phyloP scores from a whole-genome alignment of 2,797 vertebrate genomes.

The Macropodus opercularis region DNA sequence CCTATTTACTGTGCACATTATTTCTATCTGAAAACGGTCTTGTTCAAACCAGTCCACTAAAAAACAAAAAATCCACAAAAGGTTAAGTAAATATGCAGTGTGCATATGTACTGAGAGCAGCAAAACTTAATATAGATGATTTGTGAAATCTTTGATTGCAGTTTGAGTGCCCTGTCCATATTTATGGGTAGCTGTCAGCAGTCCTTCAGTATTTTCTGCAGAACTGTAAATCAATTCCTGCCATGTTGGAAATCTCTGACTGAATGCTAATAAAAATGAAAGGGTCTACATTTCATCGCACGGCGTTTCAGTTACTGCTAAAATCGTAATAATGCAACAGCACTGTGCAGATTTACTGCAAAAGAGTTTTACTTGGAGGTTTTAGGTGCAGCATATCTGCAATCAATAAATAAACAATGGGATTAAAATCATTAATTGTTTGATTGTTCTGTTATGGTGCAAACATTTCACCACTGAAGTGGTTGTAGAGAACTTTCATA shows the following conservation, averaged over 20 bases:
- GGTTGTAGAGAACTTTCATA: too few relatives aligned
- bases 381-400: too few relatives aligned
- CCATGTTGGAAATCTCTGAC: constrained; percentile 50
- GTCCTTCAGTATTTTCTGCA: constrained; percentile 47
- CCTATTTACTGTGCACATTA: constrained; percentile 46
- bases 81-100: constrained; percentile 21
- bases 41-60: too few relatives aligned
- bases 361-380: too few relatives aligned
- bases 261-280: constrained; percentile 62
- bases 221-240: constrained; percentile 59
- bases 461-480: too few relatives aligned
- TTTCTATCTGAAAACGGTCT: constrained; percentile 26
- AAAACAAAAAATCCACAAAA: constrained; percentile 8
- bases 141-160: constrained; percentile 68
- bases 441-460: too few relatives aligned
- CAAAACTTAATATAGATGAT: constrained; percentile 62
- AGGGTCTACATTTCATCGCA: constrained; percentile 38
- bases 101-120: constrained; percentile 41
- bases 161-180: constrained; percentile 66
- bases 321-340: constrained; percentile 28
- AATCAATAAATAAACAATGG: too few relatives aligned
- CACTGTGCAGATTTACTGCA: background rate
- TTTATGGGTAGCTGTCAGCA: constrained; percentile 64
- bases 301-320: constrained; percentile 25
- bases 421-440: too few relatives aligned